Percentiles rank a stretch among this genome's conserved stretches.
phyloP scores from a whole-genome alignment of 2,888 invertebrate species.

The Catocala sponsa region DNA sequence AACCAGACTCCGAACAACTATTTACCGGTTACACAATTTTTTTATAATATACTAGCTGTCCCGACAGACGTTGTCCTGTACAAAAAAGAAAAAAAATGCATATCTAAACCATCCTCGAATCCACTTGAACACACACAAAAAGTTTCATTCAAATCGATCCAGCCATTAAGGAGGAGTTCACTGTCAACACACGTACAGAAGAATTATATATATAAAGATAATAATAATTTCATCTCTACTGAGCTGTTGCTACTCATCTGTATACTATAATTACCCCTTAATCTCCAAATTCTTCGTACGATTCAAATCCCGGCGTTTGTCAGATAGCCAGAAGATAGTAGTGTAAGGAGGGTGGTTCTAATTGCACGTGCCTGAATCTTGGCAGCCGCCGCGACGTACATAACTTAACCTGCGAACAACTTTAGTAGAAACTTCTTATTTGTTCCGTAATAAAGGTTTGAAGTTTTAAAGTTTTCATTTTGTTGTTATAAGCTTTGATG shows the following conservation, averaged over 20 bases:
- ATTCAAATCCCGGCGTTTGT: constrained; percentile 11
- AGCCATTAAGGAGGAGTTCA: too few relatives aligned
- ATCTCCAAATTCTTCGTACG: not conserved
- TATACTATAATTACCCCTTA: not conserved
- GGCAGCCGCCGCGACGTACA: constrained; percentile 33
- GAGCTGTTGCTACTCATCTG: not conserved
- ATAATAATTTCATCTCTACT: too few relatives aligned
- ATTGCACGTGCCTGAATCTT: constrained; percentile 25
- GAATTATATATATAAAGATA: too few relatives aligned
- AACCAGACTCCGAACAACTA: too few relatives aligned
- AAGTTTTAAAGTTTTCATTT: constrained; percentile 21
- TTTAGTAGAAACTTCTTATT: constrained; percentile 28
- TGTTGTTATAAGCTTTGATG: not conserved
- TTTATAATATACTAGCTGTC: too few relatives aligned
- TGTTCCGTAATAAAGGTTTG: constrained; percentile 21
- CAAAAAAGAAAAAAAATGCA: too few relatives aligned
- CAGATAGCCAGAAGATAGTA: constrained; percentile 19
- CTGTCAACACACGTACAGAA: too few relatives aligned
- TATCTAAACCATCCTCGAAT: too few relatives aligned
- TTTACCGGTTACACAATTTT: too few relatives aligned
- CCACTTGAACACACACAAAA: too few relatives aligned
- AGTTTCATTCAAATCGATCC: too few relatives aligned
- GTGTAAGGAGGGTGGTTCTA: constrained; percentile 4
- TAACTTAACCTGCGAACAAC: constrained; percentile 45
- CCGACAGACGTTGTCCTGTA: too few relatives aligned